Conservation (phyloP, 2,797 vertebrate species). For the Eremophila alpestris region DNA sequence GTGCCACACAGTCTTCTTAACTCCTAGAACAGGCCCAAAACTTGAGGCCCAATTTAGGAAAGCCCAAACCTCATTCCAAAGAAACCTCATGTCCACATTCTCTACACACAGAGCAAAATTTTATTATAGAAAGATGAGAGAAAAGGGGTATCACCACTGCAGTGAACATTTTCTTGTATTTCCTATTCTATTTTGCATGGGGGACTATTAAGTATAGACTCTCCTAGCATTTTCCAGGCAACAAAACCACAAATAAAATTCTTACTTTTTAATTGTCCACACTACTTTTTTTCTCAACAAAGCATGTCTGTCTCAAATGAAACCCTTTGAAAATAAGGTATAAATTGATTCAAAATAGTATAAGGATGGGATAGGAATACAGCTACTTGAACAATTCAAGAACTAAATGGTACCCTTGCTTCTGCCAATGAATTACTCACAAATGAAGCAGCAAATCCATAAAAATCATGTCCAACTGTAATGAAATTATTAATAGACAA, state of each 20-base stretch:
- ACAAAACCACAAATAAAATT: slow-evolving; percentile 7
- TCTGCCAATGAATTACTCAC: not conserved
- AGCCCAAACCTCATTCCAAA: too few species aligned
- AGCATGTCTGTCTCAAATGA: not conserved
- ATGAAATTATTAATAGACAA: not conserved
- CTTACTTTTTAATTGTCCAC: not conserved
- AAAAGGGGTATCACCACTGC: not conserved
- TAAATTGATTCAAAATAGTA: not conserved
- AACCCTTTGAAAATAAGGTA: not conserved
- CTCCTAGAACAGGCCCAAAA: too few species aligned
- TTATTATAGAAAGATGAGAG: not conserved
- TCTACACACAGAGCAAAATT: not conserved
- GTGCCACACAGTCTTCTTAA: too few species aligned
- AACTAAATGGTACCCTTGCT: not conserved
- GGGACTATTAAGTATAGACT: not conserved
- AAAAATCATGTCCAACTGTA: not conserved
- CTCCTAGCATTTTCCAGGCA: not conserved
- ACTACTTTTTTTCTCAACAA: not conserved
- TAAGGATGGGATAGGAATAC: not conserved
- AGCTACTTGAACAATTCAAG: not conserved
- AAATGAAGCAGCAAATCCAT: not conserved
- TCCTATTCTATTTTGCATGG: not conserved
- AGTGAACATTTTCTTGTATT: slow-evolving; percentile 8
- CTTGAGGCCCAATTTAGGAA: too few species aligned
- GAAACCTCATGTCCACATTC: too few species aligned